phyloP scores from a whole-genome alignment of 2,888 invertebrate genomes.

The Arenicola marina region DNA sequence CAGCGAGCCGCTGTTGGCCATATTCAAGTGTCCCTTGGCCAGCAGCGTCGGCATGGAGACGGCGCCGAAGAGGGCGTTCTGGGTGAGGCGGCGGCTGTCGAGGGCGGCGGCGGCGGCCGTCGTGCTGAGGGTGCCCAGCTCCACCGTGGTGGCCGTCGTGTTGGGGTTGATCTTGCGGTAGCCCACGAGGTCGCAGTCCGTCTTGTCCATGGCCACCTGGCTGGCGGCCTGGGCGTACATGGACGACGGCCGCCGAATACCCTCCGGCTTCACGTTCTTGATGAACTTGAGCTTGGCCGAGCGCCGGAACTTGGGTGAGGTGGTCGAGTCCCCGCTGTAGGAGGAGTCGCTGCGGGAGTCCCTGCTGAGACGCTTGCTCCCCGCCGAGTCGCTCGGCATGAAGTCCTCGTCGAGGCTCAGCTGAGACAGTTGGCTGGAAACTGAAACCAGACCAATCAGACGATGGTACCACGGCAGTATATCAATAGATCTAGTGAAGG shows the following conservation, averaged over 20 bases:
- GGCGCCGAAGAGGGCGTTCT: conserved; percentile 24
- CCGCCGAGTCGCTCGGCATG: no score
- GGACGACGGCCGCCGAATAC: conserved; percentile 54
- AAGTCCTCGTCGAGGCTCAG: no score
- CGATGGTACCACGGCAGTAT: no score
- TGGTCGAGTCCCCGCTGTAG: conserved; percentile 14
- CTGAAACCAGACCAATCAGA: no score
- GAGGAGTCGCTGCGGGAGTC: conserved; percentile 13
- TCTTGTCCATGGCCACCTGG: conserved; percentile 20
- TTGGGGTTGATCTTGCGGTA: conserved; percentile 45
- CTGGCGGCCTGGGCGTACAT: conserved; percentile 3
- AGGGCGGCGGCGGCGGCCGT: conserved; percentile 10
- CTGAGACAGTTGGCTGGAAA: no score
- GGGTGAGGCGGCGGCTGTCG: neutral
- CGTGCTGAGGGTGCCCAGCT: conserved; percentile 55
- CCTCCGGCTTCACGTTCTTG: conserved; percentile 55
- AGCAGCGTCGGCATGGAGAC: conserved; percentile 46
- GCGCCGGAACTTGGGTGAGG: conserved; percentile 15
- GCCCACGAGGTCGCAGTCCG: conserved; percentile 48
- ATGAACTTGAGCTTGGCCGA: conserved; percentile 20
- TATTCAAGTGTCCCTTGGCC: conserved; percentile 41
- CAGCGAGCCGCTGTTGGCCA: conserved; percentile 53
- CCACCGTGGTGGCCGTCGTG: conserved; percentile 26
- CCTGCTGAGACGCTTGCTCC: no score
- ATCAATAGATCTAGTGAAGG: no score